phyloP scores from a whole-genome alignment of 2,113 vertebrate species.

The Danio rerio region DNA sequence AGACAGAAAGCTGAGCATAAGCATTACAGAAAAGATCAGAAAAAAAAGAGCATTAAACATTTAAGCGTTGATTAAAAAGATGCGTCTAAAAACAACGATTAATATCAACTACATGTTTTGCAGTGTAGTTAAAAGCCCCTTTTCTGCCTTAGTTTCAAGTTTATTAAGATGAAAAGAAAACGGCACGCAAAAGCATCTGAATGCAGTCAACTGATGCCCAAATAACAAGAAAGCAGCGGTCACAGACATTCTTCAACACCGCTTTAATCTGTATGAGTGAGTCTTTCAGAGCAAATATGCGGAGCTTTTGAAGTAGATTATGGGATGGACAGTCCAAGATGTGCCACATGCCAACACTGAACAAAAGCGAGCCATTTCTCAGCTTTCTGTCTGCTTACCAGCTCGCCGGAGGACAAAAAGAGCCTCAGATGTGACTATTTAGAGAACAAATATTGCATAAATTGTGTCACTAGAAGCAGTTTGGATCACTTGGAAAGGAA shows the following conservation, averaged over 20 bases:
- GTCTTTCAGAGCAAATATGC: conserved; percentile 16
- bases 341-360: neutral
- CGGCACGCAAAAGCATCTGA: neutral
- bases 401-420: conserved; percentile 4
- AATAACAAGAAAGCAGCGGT: neutral
- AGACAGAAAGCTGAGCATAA: too few species aligned
- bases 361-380: neutral
- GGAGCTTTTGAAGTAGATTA: conserved; percentile 38
- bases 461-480: neutral
- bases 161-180: conserved; percentile 6
- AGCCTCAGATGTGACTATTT: neutral
- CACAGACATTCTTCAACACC: neutral
- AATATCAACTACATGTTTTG: too few species aligned
- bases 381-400: neutral
- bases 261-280: conserved; percentile 28
- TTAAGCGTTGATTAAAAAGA: too few species aligned
- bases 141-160: neutral
- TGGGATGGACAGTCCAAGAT: neutral
- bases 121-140: too few species aligned
- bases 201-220: neutral
- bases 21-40: too few species aligned
- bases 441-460: conserved; percentile 4
- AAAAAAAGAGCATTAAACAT: too few species aligned
- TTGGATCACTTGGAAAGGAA: conserved; percentile 17
- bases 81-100: too few species aligned